Evolutionary conservation across 2,888 invertebrate species (phyloP), one percentile per base, ranked within the genome.

Genomic region (Melieria picta): DNA sequence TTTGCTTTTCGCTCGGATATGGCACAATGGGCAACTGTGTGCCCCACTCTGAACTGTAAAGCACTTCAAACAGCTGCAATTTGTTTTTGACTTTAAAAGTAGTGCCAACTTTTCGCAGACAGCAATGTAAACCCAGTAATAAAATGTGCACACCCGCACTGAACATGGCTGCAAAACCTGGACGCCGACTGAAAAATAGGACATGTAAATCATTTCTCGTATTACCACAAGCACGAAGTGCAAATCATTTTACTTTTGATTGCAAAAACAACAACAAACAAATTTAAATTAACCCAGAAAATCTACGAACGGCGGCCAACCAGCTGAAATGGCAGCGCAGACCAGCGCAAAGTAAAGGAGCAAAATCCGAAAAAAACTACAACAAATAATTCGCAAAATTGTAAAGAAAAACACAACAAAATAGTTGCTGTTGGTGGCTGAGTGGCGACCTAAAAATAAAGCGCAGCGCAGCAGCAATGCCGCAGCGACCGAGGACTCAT

Each of bases 171-270:
- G 16, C 16, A 2, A 16, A 16, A 16, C 16, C 30, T 30, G 30
- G 30, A 30, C 55, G 9, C 11, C n/a, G 67, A 67, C 67, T 30
- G 46, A 60, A 67, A 67, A 67, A 60, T 67, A 61, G 67, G 67
- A 67, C 67, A 67, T 67, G 67, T 67, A 67, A 67, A 67, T 67
- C 67, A 67, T 60, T 48, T 57, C 60, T 47, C 52, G 43, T 10
- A 7, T 45, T 30, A 30, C 30, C 30, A 30, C 30, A 30, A 56
- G 56, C 71, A 65, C 71, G 71, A 71, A 71, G 71, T 71, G 71
- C 65, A 65, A 71, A 71, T 70, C 64, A 70, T 65, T 71, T 72
- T 72, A 69, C 69, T 72, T 69, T 71, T 71, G 65, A 71, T 65
- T 71, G 48, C 62, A 69, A 70, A 66, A 66, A 69, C 64, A 72